Base-by-base conservation (phyloP, 2,113 vertebrate species). In the Sturnira hondurensis region DNA sequence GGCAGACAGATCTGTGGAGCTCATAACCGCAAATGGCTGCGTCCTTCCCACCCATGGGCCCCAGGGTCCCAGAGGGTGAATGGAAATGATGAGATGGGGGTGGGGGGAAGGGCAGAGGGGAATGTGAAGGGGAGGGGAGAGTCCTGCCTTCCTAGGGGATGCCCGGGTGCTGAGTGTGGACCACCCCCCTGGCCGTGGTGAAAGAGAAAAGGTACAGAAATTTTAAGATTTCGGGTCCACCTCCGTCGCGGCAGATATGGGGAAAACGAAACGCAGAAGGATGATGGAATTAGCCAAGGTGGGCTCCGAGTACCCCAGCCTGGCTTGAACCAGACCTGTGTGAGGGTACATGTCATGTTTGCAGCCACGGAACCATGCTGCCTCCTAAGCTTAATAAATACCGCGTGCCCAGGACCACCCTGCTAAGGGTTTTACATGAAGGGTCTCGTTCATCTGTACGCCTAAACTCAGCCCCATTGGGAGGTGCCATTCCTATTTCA, bases 361-460 rank as follows among this genome's bases (percentile, higher is more conserved):
- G 3, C 9, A 63, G 70, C 45, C 77, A 22, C 3, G 31, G 61
- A 77, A 24, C 68, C 47, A 63, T 0, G 7, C 22, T 52, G 31
- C 68, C 33, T 54, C 36, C 31, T 54, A 33, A 70, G 77, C 54
- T 63, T 13, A 56, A 14, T 20, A 1, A 45, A 22, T 14, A 33
- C 2, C 19, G 28, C n/a, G 45, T 1, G 50, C 63, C 22, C n/a
- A 2, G 0, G 17, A 73, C 24, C 28, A 6, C 67, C 52, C 67
- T 73, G 45, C 38, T 58, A 19, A 80, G 67, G 47, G 24, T 33
- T 71, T 65, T 47, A 3, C 1, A 4, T 6, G 14, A 61, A 15
- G n/a, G 31, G 43, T 41, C 28, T 80, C 61, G 24, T 20, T 33
- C 36, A 58, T 50, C 26, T 36, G 24, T 41, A 17, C 3, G 24